These are phyloP conservation scores for Arizona elegans DNA, from an alignment of 2,113 vertebrate species.

Conservation along the genomic window DNA sequence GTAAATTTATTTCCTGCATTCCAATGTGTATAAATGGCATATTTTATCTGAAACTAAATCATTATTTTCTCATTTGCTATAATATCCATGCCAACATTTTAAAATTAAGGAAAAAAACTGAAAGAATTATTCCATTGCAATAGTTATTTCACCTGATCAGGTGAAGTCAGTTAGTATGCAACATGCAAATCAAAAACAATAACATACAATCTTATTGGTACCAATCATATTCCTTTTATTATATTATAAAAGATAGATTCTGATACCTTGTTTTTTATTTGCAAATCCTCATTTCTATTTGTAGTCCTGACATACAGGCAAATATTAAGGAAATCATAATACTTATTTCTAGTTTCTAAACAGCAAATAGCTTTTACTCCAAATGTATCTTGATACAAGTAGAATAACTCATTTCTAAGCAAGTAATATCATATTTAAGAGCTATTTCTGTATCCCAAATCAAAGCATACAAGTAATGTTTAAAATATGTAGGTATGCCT, in stretches of 20 bases:
- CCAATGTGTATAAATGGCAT: not conserved
- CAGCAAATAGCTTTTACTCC: not conserved
- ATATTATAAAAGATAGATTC: not conserved
- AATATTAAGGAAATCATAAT: not conserved
- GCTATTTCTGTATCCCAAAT: not conserved
- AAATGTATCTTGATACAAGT: not conserved
- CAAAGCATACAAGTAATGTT: not conserved
- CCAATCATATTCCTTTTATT: not conserved
- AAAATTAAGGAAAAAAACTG: not conserved
- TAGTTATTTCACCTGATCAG: not conserved
- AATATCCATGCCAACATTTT: not conserved
- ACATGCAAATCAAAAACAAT: not conserved
- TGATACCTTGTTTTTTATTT: not conserved
- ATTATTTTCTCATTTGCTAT: not conserved
- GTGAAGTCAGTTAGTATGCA: not conserved
- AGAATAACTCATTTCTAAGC: not conserved
- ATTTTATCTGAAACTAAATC: not conserved
- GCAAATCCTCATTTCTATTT: constrained; percentile 1
- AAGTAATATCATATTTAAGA: not conserved
- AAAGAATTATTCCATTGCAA: not conserved
- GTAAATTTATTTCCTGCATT: not conserved
- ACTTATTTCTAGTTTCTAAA: not conserved
- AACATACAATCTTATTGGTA: not conserved
- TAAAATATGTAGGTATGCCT: not conserved
- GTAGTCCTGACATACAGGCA: not conserved